Base-by-base conservation (phyloP, 2,888 invertebrate genomes). In the Melipona beecheii region DNA sequence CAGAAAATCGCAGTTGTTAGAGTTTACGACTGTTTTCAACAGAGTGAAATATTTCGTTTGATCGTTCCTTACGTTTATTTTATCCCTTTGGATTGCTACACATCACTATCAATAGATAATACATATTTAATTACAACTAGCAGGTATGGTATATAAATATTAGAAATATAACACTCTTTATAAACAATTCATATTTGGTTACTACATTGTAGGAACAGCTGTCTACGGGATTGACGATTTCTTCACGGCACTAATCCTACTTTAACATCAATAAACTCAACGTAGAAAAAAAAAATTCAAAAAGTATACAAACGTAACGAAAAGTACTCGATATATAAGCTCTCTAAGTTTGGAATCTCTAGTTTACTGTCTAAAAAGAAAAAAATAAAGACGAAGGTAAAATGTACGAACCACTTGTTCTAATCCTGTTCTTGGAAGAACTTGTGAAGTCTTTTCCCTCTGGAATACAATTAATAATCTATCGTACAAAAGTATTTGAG, bases 71-170 rank as follows among this genome's bases (percentile, higher is more conserved):
- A 50, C n/a, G 6, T 43, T 36, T n/a, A n/a, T 43, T 31, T 31
- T 24, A 19, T 36, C 31, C 52, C 49, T 58, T n/a, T 43, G 49
- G 27, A 21, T 17, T 58, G 58, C 17, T 21, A 70, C 24, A 52
- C 36, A 52, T 70, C 36, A 52, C 31, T 62, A 24, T 69, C 24
- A 19, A 75, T 31, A n/a, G 69, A 70, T 56, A 75, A 64, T 76
- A 70, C 62, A 64, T 76, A 70, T 54, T 78, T 54, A 49, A 62
- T 62, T 50, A 62, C 60, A 49, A 73, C 21, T n/a, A 15, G 19
- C 24, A 27, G 19, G 4, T 21, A 66, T 56, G 43, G 15, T 19
- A 27, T 70, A 76, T 76, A 76, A 76, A 76, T 76, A 76, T 69
- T 60, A 36, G 50, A 31, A 31, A 24, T 69, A 58, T 21, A 69